These are phyloP conservation scores for Agrotis puta DNA, from an alignment of 2,888 invertebrate species.

Conservation along the genomic window DNA sequence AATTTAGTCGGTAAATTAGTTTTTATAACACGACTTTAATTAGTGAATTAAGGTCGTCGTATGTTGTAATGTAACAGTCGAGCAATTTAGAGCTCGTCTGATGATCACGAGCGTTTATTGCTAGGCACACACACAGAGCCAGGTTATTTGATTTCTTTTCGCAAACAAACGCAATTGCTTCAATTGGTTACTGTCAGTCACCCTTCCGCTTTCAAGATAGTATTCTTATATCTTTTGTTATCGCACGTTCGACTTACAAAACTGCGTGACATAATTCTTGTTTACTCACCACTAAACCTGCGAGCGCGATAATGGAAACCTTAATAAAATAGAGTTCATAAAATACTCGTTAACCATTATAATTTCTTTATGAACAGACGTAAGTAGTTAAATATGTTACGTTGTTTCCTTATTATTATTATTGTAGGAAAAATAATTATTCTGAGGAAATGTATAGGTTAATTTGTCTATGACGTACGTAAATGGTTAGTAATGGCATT, in stretches of 20 bases:
- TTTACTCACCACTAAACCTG: slow-evolving; percentile 23
- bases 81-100: slow-evolving; percentile 65
- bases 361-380: slow-evolving; percentile 53
- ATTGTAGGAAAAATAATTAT: slow-evolving; percentile 40
- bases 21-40: slow-evolving; percentile 66
- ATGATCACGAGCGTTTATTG: slow-evolving; percentile 68
- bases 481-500: slow-evolving; percentile 33
- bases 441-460: slow-evolving; percentile 36
- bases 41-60: slow-evolving; percentile 71
- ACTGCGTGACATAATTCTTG: slow-evolving; percentile 35
- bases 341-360: slow-evolving; percentile 31
- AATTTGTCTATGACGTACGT: slow-evolving; percentile 47
- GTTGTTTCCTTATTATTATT: slow-evolving; percentile 51
- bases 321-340: slow-evolving; percentile 23
- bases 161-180: slow-evolving; percentile 76
- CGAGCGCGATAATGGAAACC: slow-evolving; percentile 43
- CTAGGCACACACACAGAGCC: slow-evolving; percentile 61
- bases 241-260: slow-evolving; percentile 45
- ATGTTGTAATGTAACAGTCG: slow-evolving; percentile 54
- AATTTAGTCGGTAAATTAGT: slow-evolving; percentile 54
- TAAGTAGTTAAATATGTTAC: slow-evolving; percentile 33
- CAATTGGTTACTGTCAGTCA: slow-evolving; percentile 76
- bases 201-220: slow-evolving; percentile 75
- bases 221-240: slow-evolving; percentile 48
- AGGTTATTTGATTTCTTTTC: slow-evolving; percentile 72